These are phyloP conservation scores for Myocastor coypus DNA, from an alignment of 2,113 vertebrate genomes.

Conservation along the genomic window DNA sequence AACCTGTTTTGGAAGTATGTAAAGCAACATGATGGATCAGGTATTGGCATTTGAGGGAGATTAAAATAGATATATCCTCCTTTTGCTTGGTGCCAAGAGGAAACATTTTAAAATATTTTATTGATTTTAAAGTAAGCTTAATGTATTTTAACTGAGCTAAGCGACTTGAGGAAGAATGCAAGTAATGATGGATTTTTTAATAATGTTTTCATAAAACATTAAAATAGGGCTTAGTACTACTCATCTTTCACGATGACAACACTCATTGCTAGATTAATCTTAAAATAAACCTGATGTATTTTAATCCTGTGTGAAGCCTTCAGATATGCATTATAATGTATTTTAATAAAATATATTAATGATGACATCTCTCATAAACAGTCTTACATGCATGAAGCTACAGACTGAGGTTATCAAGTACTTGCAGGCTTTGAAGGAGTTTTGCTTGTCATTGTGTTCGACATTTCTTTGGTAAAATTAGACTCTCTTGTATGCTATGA, in stretches of 20 bases:
- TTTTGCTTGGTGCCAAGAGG: conserved; percentile 64
- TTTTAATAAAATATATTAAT: conserved; percentile 71
- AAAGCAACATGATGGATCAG: conserved; percentile 66
- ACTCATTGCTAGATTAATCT: conserved; percentile 68
- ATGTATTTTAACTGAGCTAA: conserved; percentile 80
- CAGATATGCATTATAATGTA: conserved; percentile 64
- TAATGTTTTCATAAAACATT: conserved; percentile 84
- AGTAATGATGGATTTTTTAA: conserved; percentile 82
- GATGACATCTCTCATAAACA: conserved; percentile 45
- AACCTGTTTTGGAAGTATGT: neutral
- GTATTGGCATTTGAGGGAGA: conserved; percentile 58
- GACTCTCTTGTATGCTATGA: neutral
- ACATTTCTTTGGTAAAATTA: neutral
- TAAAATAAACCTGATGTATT: conserved; percentile 77
- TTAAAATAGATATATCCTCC: conserved; percentile 77
- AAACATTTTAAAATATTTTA: conserved; percentile 74
- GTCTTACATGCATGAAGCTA: neutral
- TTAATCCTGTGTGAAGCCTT: conserved; percentile 71
- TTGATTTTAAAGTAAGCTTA: conserved; percentile 82
- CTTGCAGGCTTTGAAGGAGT: neutral
- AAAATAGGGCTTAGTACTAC: conserved; percentile 77
- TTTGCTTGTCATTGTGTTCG: neutral
- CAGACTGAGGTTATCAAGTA: neutral
- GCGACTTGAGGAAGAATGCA: conserved; percentile 68
- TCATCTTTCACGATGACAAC: conserved; percentile 77